phyloP scores from a whole-genome alignment of 2,888 invertebrate genomes.

The Parnassius smintheus region DNA sequence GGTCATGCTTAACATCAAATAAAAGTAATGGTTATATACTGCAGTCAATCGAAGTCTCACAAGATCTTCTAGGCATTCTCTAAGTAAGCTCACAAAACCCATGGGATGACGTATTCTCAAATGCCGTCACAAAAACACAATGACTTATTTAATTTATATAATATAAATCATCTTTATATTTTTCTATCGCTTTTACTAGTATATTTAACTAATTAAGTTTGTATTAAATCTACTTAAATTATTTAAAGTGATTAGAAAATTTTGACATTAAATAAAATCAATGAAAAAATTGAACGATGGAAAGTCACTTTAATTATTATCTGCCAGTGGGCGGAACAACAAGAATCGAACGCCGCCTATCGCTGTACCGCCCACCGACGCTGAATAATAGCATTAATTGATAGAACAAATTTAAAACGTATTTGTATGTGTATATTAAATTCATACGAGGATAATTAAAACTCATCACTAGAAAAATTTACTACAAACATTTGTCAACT shows the following conservation, averaged over 20 bases:
- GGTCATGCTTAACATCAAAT: no score
- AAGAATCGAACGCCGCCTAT: conserved; percentile 36
- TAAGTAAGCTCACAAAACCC: no score
- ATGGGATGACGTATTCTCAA: no score
- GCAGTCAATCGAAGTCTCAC: no score
- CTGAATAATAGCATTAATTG: conserved; percentile 33
- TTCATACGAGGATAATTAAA: not conserved
- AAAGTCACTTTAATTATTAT: conserved; percentile 30
- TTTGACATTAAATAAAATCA: conserved; percentile 1
- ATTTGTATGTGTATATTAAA: not conserved
- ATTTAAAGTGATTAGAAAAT: not conserved
- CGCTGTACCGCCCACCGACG: conserved; percentile 35
- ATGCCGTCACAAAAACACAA: no score
- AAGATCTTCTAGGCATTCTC: no score
- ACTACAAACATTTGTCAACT: not conserved
- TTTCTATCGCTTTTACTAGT: no score
- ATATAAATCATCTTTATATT: no score
- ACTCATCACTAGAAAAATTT: not conserved
- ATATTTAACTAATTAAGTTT: no score
- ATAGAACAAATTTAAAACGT: conserved; percentile 22
- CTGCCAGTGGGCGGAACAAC: conserved; percentile 36
- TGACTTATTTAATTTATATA: no score
- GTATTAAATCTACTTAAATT: no score
- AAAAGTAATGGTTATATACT: no score
- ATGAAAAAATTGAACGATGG: conserved; percentile 17